Evolutionary conservation across 2,888 invertebrate species (phyloP), one percentile per base, ranked within the genome.

Genomic region (Noctua janthe): DNA sequence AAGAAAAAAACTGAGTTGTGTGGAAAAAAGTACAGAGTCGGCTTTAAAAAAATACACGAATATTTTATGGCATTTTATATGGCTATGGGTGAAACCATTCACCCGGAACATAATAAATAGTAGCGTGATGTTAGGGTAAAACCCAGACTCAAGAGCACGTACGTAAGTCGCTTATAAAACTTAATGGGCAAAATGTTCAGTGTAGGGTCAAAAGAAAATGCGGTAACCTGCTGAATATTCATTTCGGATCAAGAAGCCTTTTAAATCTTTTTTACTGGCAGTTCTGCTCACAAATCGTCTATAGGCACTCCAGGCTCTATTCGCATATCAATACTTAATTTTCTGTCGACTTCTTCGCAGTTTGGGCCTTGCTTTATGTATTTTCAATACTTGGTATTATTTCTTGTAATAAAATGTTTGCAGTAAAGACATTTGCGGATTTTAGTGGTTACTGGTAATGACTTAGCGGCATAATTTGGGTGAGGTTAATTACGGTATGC

Each of bases 281-380:
- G 39, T 76, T 70, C 3, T 47, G 23, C 43, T 59, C 35, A 75
- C 35, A 81, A 81, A 75, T 82, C 39, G 43, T 56, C 70, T 35
- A 15, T 29, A 15, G 23, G 43, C 56, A 54, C 35, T 69, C 29
- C 43, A 35, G 59, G 51, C 71, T 56, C 47, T 29, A 35, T 62
- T 80, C 71, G 1, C 20, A 23, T 20, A 56, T 49, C 64, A 80
- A 80, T 66, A 80, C 56, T 80, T 66, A 71, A 66, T 59, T 74
- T n/a, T 43, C n/a, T 29, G 35, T 69, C 43, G n/a, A 62, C 11
- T 51, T 69, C 29, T 35, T 51, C 43, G 6, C 20, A 11, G 29
- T 66, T 23, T 66, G 49, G 49, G 11, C 13, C 15, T 73, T 49
- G 23, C 8, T n/a, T 70, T 54, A 64, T 8, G 49, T 74, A 47